phyloP scores from a whole-genome alignment of 2,888 invertebrate species.

The Laspeyria flexula region DNA sequence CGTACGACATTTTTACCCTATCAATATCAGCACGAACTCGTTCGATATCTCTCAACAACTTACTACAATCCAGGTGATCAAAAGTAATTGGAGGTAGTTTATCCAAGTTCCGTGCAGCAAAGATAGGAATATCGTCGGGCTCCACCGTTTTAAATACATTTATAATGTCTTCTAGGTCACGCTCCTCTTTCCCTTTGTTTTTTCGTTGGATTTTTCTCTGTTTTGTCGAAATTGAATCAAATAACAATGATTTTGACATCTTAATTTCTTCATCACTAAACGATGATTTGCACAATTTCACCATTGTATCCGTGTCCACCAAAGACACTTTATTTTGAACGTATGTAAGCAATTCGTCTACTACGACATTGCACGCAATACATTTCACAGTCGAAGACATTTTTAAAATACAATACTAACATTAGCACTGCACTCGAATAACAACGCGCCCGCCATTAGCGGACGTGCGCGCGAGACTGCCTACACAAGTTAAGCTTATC shows the following conservation, averaged over 20 bases:
- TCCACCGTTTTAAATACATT: constrained; percentile 21
- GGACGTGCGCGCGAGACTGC: not conserved
- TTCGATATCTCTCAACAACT: not conserved
- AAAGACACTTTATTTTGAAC: constrained; percentile 18
- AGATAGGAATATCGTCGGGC: constrained; percentile 18
- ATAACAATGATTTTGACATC: constrained; percentile 24
- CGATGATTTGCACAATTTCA: no score
- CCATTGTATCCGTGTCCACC: constrained; percentile 15
- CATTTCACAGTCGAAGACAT: not conserved
- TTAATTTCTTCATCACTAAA: constrained; percentile 19
- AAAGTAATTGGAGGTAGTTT: constrained; percentile 12
- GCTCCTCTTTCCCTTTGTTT: constrained; percentile 24
- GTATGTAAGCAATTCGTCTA: no score
- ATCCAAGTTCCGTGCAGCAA: constrained; percentile 23
- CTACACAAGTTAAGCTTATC: no score
- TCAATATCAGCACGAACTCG: constrained; percentile 1
- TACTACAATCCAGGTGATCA: not conserved
- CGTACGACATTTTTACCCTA: not conserved
- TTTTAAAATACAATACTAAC: not conserved
- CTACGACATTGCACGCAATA: no score
- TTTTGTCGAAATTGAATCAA: constrained; percentile 25
- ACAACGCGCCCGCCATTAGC: not conserved
- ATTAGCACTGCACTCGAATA: no score
- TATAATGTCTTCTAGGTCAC: constrained; percentile 22
- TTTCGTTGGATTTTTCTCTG: constrained; percentile 20